Conservation (phyloP, 2,797 vertebrate genomes). For the Neopelma chrysocephalum region DNA sequence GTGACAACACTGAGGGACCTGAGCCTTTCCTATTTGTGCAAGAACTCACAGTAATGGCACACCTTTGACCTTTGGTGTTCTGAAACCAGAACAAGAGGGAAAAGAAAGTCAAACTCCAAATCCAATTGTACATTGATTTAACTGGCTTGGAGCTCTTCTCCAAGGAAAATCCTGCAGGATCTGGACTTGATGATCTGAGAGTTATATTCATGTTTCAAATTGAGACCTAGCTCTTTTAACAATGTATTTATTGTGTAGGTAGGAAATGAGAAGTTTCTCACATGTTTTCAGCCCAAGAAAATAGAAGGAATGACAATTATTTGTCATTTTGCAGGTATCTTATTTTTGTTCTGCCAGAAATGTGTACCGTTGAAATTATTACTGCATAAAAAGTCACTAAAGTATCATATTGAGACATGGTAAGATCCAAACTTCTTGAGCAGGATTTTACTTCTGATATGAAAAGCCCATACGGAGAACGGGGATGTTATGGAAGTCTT, state of each 20-base stretch:
- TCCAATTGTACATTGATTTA: background rate
- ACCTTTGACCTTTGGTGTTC: background rate
- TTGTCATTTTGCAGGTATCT: background rate
- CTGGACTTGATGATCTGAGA: background rate
- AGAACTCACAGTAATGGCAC: background rate
- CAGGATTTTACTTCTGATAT: background rate
- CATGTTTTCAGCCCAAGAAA: background rate
- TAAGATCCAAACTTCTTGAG: background rate
- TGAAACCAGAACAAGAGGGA: background rate
- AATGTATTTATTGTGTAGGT: background rate
- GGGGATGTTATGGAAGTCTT: background rate
- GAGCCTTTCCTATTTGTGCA: background rate
- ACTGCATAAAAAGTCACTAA: background rate
- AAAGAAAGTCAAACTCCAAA: background rate
- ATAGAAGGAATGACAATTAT: background rate
- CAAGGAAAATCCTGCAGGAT: background rate
- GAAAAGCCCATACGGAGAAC: background rate
- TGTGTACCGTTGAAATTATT: background rate
- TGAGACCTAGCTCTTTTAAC: background rate
- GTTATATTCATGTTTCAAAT: background rate
- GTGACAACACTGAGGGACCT: background rate
- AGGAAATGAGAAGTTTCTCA: background rate
- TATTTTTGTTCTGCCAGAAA: background rate
- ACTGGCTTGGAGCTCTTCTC: background rate
- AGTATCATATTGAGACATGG: background rate